Evolutionary conservation across 2,113 vertebrate species (phyloP), one percentile per base, ranked within the genome.

Genomic region (Saccopteryx leptura): DNA sequence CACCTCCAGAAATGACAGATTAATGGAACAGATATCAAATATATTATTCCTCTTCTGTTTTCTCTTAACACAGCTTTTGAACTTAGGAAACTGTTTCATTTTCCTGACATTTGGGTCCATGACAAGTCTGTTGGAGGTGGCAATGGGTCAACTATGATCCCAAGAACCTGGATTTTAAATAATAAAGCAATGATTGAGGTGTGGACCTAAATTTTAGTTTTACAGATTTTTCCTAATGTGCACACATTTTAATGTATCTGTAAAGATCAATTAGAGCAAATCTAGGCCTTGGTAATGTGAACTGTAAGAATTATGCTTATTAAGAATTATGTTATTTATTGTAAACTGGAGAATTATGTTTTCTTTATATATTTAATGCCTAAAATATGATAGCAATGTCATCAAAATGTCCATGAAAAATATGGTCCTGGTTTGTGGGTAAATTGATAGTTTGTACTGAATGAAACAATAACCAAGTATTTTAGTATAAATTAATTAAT

Each of bases 401-500:
- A 94, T 17, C 74, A 54, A 84, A 81, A 88, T 84, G 19, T 61
- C 39, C 7, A 1, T 88, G 50, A 83, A 84, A 72, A 95, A 68
- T 86, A 78, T 88, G 28, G 17, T 85, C 54, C 50, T 88, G 23
- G 63, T 85, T 96, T 94, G 68, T 58, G n/a, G 6, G 18, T 83
- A 5, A 72, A 86, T 39, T 86, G 7, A 75, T 76, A 65, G 54
- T 88, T 95, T 78, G 5, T 82, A 31, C 52, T 60, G 21, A 91
- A 63, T 72, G 10, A 81, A 89, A 88, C 93, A 61, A 74, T 86
- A 81, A 80, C 50, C 54, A 96, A 86, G 7, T 65, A 54, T 85
- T 94, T 83, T 56, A 81, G 78, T 88, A 65, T 76, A 80, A 52
- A 81, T 93, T 71, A 87, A 88, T 95, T 63, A 82, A 93, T 78